Evolutionary conservation across 92 coral and sea anemone species (phyloP).

Genomic region (Zoanthus solanderi): DNA sequence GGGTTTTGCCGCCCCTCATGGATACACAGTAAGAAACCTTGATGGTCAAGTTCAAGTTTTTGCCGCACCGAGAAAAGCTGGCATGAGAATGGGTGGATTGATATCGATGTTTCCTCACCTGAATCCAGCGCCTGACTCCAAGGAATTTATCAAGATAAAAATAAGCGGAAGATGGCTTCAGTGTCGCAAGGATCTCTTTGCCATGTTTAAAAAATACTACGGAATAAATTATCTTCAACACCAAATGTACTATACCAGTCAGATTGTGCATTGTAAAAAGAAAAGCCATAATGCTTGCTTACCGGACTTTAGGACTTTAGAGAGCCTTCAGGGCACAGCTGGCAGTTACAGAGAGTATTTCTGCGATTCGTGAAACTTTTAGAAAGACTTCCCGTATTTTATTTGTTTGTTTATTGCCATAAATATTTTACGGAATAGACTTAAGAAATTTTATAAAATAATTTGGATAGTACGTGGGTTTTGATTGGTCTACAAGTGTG

Average conservation of each 20-base stretch:
- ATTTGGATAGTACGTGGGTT: too few species aligned
- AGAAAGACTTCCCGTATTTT: too few species aligned
- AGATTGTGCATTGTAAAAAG: neutral
- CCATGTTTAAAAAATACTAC: neutral
- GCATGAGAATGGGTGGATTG: conserved; percentile 50
- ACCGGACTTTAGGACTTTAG: neutral
- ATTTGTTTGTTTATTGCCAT: too few species aligned
- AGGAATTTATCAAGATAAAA: conserved; percentile 14
- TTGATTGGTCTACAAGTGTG: too few species aligned
- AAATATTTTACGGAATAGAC: too few species aligned
- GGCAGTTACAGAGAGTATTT: conserved; percentile 5
- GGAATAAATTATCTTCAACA: conserved; percentile 23
- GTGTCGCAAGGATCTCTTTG: neutral
- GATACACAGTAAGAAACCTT: neutral
- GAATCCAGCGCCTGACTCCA: neutral
- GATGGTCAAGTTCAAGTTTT: conserved; percentile 43
- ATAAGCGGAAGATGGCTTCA: conserved; percentile 15
- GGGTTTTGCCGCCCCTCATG: conserved; percentile 14
- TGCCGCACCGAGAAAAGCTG: conserved; percentile 38
- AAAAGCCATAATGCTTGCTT: conserved; percentile 4
- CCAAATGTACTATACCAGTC: neutral
- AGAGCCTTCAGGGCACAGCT: neutral
- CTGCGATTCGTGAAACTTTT: neutral
- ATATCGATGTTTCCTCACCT: conserved; percentile 1
- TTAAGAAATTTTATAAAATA: too few species aligned